Evolutionary conservation across 2,797 vertebrate genomes (phyloP), one percentile per base, ranked within the genome.

Genomic region (Scyliorhinus canicula): DNA sequence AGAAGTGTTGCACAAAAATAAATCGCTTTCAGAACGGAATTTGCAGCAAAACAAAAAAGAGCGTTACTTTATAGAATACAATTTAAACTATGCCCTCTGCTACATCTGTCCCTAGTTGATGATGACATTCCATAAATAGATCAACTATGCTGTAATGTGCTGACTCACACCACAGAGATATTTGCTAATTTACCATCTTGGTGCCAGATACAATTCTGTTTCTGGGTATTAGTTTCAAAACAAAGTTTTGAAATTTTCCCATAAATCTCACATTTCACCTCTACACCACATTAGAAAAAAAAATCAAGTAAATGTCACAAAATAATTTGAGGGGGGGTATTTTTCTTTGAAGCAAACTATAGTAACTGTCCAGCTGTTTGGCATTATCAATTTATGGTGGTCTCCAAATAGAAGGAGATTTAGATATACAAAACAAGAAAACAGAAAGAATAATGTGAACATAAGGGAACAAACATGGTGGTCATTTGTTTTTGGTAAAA

Each of bases 101-200:
- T 93, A 47, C 63, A 67, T 93, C 40, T 44, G 40, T 44, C 40
- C n/a, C 63, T 28, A 31, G 91, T 47, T 69, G 90, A 93, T 65
- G 90, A 67, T 47, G 12, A 47, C 60, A 50, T 93, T 93, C 63
- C 63, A 67, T 44, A 69, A 93, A 65, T 93, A 93, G 63, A 93
- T 47, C 21, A 12, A 28, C 52, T 57, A 90, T 35, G 12, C 12
- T 57, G 28, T 52, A 55, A 69, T 14, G n/a, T 65, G 6, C 63
- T 69, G 91, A 93, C 91, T 69, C 63, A 44, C 91, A 31, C 9
- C 24, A 57, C 24, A 69, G 12, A 93, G 40, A 93, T 47, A 93
- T 93, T 93, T 67, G 60, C 63, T 31, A 93, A 93, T 31, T n/a
- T 93, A 44, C 28, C 14, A 40, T 26, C 24, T 67, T 93, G n/a